These are phyloP conservation scores for Cariama cristata DNA, from an alignment of 2,113 vertebrate genomes.

Conservation along the genomic window DNA sequence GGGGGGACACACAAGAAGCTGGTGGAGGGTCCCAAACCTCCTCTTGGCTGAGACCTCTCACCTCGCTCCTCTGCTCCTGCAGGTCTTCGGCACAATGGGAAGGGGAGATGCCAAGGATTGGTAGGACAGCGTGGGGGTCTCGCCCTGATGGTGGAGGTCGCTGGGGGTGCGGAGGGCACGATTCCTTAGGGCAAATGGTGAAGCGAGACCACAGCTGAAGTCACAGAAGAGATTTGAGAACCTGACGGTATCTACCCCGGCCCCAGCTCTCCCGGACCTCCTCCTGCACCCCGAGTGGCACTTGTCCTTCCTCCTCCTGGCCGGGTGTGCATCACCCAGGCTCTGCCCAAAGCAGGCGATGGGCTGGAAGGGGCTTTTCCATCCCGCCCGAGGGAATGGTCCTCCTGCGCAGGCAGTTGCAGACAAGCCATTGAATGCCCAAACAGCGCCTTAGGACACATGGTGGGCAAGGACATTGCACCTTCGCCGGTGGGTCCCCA, in stretches of 20 bases:
- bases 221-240: not conserved
- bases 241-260: not conserved
- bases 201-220: not conserved
- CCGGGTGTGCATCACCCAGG: not conserved
- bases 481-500: not conserved
- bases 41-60: not conserved
- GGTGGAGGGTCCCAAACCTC: not conserved
- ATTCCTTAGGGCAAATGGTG: not conserved
- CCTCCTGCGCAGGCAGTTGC: fast-evolving
- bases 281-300: not conserved
- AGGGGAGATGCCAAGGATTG: not conserved
- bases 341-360: not conserved
- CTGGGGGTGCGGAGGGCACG: fast-evolving
- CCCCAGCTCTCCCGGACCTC: not conserved
- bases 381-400: not conserved
- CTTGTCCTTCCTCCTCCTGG: not conserved
- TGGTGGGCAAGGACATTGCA: not conserved
- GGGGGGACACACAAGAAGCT: not conserved
- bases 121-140: not conserved
- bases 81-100: not conserved
- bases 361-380: not conserved
- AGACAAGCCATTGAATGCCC: not conserved
- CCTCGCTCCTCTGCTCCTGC: not conserved
- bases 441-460: not conserved
- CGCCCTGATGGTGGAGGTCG: not conserved